A percentile compares a stretch with the other conserved stretches of the same genome.
Conservation (phyloP, 2,113 vertebrate genomes). For the Pygoscelis antarcticus region DNA sequence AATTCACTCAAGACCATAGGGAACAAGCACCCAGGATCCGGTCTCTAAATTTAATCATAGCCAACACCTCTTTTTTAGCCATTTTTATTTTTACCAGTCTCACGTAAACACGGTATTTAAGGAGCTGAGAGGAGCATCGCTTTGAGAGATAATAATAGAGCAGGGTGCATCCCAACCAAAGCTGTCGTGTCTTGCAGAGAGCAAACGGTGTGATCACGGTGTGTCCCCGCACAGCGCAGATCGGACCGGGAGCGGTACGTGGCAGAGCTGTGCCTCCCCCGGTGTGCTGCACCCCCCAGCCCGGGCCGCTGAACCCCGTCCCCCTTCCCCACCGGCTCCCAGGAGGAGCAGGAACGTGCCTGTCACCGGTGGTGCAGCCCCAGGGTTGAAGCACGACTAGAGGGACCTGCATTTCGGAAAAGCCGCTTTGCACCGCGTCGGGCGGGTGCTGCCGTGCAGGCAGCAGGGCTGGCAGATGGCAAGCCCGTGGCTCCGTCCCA, state of each 20-base stretch:
- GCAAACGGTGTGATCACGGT: accelerated
- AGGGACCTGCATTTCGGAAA: neutral
- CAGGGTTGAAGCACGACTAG: accelerated
- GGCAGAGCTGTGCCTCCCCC: neutral
- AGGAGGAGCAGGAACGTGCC: neutral
- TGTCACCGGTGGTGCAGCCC: neutral
- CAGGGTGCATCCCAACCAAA: neutral
- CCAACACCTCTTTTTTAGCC: neutral
- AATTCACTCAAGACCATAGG: neutral
- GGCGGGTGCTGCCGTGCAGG: neutral
- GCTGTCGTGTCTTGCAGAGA: neutral
- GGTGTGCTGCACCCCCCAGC: neutral
- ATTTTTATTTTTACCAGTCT: neutral
- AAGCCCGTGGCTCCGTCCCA: neutral
- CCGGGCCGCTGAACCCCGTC: neutral
- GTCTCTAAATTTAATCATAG: neutral
- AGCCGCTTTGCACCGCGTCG: accelerated
- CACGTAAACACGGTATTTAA: neutral
- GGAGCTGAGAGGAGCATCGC: neutral
- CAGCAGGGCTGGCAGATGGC: neutral
- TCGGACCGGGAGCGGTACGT: accelerated
- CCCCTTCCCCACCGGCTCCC: neutral
- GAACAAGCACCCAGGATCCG: neutral
- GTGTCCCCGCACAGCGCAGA: neutral
- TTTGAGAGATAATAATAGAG: neutral